Evolutionary conservation across 2,888 invertebrate genomes (phyloP).

Genomic region (Spialia ferax): DNA sequence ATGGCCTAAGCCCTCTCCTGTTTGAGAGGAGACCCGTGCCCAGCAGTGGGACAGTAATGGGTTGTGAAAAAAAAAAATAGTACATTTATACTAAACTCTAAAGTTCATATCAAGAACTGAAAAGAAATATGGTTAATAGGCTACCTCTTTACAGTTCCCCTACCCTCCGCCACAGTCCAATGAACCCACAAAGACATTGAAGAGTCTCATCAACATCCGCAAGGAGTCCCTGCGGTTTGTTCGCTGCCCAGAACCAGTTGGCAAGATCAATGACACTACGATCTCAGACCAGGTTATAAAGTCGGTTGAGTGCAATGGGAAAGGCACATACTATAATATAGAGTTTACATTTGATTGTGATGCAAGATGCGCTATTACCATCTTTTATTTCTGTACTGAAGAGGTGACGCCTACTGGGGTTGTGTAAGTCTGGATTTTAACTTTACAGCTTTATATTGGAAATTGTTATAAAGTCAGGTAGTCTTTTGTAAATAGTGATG

Average conservation of each 20-base stretch:
- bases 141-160: constrained; percentile 91
- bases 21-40: no score
- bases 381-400: constrained; percentile 98
- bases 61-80: no score
- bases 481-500: no score
- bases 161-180: constrained; percentile 98
- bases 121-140: constrained; percentile 38
- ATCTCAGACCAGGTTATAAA: constrained; percentile 84
- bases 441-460: no score
- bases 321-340: constrained; percentile 93
- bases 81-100: constrained; percentile 5
- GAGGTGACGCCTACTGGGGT: constrained; percentile 95
- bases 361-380: constrained; percentile 96
- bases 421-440: constrained; percentile 87
- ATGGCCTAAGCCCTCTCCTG: no score
- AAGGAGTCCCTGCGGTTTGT: constrained; percentile 98
- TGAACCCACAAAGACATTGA: constrained; percentile 98
- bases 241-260: constrained; percentile 89
- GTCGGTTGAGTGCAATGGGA: constrained; percentile 87
- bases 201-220: constrained; percentile 98
- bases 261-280: constrained; percentile 84
- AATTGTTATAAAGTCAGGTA: no score
- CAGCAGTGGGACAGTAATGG: no score
- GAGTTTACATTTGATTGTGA: constrained; percentile 99
- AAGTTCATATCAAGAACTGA: constrained; percentile 31